Conservation (phyloP, 2,888 invertebrate species). For the Parnassius smintheus region DNA sequence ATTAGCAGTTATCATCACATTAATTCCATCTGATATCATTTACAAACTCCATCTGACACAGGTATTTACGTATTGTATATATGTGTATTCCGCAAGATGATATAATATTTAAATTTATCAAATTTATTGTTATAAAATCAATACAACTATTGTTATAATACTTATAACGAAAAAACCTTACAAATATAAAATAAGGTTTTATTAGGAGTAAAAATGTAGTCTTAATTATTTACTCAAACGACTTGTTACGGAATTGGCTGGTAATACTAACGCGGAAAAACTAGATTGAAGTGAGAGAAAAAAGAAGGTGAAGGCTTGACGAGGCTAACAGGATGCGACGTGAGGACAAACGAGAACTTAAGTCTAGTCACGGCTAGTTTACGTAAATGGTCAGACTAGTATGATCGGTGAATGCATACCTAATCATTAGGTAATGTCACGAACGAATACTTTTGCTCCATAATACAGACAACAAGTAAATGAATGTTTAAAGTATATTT, state of each 20-base stretch:
- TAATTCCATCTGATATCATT: no score
- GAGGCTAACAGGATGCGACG: slow-evolving; percentile 64
- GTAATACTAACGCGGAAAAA: slow-evolving; percentile 49
- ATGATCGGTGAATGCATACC: slow-evolving; percentile 33
- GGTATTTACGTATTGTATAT: no score
- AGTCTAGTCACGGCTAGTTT: slow-evolving; percentile 28
- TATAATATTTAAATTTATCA: no score
- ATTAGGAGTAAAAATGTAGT: slow-evolving; percentile 2
- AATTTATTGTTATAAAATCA: no score
- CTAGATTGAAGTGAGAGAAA: slow-evolving; percentile 53
- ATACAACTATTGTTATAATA: no score
- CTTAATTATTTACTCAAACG: slow-evolving; percentile 39
- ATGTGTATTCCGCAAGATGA: no score
- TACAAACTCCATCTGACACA: no score
- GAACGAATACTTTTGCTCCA: slow-evolving; percentile 34
- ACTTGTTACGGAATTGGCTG: slow-evolving; percentile 21
- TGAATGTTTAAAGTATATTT: slow-evolving; percentile 35
- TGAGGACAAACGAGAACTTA: slow-evolving; percentile 51
- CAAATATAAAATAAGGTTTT: no score
- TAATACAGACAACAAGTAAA: slow-evolving; percentile 20
- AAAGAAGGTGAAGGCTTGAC: slow-evolving; percentile 39
- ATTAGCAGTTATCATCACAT: no score
- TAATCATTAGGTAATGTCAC: slow-evolving; percentile 37
- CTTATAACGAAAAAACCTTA: no score
- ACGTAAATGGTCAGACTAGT: slow-evolving; percentile 45